A percentile compares a stretch with the other conserved stretches of the same genome.
phyloP scores from a whole-genome alignment of 2,113 vertebrate species.

The Scartelaos histophorus region DNA sequence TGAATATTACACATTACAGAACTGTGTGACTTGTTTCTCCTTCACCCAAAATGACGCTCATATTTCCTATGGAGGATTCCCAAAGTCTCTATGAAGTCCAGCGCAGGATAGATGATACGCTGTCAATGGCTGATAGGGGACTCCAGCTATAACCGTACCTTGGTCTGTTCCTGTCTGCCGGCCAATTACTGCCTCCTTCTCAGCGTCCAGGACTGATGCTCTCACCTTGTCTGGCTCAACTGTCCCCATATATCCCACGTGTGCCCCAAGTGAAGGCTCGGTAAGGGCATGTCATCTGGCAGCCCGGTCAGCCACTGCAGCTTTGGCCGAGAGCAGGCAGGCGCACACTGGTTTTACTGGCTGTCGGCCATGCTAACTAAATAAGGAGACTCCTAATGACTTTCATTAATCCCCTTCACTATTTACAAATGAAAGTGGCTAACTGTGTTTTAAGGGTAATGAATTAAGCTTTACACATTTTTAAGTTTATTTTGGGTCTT shows the following conservation, averaged over 20 bases:
- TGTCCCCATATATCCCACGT: constrained; percentile 43
- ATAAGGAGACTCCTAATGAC: constrained; percentile 33
- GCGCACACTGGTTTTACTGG: constrained; percentile 34
- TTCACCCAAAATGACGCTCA: constrained; percentile 8
- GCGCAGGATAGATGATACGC: constrained; percentile 5
- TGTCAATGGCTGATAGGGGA: constrained; percentile 8
- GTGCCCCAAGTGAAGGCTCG: constrained; percentile 41
- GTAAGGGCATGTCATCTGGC: constrained; percentile 50
- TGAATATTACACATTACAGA: background rate
- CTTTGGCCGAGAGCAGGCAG: constrained; percentile 14
- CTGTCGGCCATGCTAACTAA: constrained; percentile 39
- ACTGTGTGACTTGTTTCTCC: constrained; percentile 6
- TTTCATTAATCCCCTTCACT: constrained; percentile 34
- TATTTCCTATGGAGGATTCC: background rate
- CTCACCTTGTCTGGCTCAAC: constrained; percentile 55
- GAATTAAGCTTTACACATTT: constrained; percentile 4
- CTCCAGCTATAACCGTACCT: constrained; percentile 13
- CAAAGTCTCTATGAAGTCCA: background rate
- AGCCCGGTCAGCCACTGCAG: constrained; percentile 29
- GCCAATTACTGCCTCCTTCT: constrained; percentile 49
- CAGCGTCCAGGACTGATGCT: constrained; percentile 16
- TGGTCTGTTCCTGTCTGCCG: constrained; percentile 25
- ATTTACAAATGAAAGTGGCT: constrained; percentile 16
- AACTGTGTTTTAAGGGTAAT: constrained; percentile 4
- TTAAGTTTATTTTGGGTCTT: background rate